Evolutionary conservation across 1,140 invertebrate species (phyloP), one percentile per base, ranked within the genome.

Genomic region (Drosophila nikananu): DNA sequence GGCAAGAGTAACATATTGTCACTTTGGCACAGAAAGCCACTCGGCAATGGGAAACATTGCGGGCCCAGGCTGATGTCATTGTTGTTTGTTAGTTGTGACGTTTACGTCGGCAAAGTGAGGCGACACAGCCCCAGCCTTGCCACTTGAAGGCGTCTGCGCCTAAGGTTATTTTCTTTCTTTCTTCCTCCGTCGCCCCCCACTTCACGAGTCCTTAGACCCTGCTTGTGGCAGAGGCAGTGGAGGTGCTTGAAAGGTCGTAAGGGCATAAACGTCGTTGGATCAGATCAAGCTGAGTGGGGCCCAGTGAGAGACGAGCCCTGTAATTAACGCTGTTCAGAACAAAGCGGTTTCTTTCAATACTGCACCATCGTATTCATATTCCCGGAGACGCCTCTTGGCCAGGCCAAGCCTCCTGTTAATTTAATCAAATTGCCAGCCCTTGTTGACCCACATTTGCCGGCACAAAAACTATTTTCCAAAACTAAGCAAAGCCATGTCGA

Each of bases 11-110:
- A 76, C 82, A 89, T 89, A 89, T 89, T 89, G 86, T 86, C 86
- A 86, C 86, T 89, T 89, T 89, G 86, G 82, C 86, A 89, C 86
- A 89, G 79, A 89, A 90, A 90, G 76, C 86, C 84, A 84, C 84
- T 89, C 75, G 72, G 67, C 75, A 60, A 65, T 73, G 74, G 78
- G 51, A 77, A 37, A 60, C 71, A 60, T 67, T 63, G 61, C 49
- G 55, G 65, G 66, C 63, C 46, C 65, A 3, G 15, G 57, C 55
- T 67, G 57, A 63, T 77, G 49, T 51, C 68, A 70, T 77, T 72
- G 74, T 80, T 68, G 52, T 64, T 77, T 71, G 84, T 83, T 74
- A 81, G 81, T 66, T 81, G 74, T 86, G 86, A 86, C 86, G 90
- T 89, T 89, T 89, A 90, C 84, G 81, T 81, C 84, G 86, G 86